A percentile compares a stretch with the other conserved stretches of the same genome.
phyloP scores from a whole-genome alignment of 2,797 vertebrate species.

The Halcyon leucocephala region DNA sequence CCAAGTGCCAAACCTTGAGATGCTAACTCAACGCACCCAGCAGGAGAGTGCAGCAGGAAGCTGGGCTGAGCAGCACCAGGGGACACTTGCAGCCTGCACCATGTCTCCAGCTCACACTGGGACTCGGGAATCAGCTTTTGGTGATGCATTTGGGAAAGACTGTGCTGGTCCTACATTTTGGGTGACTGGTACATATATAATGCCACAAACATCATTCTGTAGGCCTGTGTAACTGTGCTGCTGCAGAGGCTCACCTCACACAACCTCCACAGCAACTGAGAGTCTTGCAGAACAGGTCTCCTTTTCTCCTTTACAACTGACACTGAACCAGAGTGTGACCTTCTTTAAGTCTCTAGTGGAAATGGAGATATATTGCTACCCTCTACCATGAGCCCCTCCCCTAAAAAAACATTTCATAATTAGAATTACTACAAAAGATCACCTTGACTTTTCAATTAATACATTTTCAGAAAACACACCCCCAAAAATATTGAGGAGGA shows the following conservation, averaged over 20 bases:
- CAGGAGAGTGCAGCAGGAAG: neutral
- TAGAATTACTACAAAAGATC: neutral
- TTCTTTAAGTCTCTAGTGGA: neutral
- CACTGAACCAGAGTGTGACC: neutral
- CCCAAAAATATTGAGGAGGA: neutral
- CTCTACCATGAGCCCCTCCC: neutral
- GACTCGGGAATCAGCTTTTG: neutral
- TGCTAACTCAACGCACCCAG: neutral
- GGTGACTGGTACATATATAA: rapidly evolving
- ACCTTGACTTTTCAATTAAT: neutral
- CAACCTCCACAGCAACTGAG: neutral
- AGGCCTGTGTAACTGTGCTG: neutral
- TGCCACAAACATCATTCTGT: neutral
- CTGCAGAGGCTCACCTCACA: neutral
- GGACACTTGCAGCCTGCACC: neutral
- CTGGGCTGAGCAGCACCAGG: neutral
- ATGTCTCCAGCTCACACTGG: rapidly evolving
- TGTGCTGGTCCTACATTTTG: neutral
- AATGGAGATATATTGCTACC: neutral
- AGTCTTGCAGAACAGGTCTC: neutral
- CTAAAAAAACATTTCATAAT: neutral
- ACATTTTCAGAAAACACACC: neutral
- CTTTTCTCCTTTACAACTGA: neutral
- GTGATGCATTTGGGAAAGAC: neutral
- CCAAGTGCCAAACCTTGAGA: neutral